Conservation (phyloP, 2,113 vertebrate genomes). For the Strix uralensis region DNA sequence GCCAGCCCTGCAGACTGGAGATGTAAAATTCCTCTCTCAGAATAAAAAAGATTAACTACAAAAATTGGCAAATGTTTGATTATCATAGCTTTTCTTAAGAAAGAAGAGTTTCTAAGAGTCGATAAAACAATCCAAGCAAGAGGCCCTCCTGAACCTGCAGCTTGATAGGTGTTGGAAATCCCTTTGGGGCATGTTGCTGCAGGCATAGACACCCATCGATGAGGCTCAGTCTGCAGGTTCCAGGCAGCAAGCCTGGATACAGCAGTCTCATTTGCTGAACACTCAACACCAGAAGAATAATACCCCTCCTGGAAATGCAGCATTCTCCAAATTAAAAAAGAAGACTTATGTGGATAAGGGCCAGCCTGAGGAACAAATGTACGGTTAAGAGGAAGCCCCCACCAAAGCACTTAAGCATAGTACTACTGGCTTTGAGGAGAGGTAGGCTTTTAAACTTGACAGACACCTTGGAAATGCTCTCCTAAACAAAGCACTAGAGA, state of each 20-base stretch:
- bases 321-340: not conserved
- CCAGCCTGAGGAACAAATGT: not conserved
- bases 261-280: not conserved
- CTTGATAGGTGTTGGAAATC: accelerated
- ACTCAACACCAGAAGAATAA: not conserved
- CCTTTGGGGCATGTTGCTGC: not conserved
- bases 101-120: not conserved
- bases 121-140: not conserved
- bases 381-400: not conserved
- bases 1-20: not conserved
- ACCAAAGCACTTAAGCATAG: not conserved
- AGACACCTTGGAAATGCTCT: not conserved
- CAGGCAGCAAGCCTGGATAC: not conserved
- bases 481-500: not conserved
- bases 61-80: not conserved
- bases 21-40: not conserved
- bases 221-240: not conserved
- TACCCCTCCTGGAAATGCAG: not conserved
- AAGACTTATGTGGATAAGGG: not conserved
- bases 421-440: not conserved
- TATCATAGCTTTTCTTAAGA: not conserved
- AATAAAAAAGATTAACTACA: not conserved
- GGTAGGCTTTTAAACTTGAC: not conserved
- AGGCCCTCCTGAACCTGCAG: not conserved
- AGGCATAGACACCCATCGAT: accelerated